Evolutionary conservation across 2,888 invertebrate species (phyloP).

Genomic region (Amphipyra berbera): DNA sequence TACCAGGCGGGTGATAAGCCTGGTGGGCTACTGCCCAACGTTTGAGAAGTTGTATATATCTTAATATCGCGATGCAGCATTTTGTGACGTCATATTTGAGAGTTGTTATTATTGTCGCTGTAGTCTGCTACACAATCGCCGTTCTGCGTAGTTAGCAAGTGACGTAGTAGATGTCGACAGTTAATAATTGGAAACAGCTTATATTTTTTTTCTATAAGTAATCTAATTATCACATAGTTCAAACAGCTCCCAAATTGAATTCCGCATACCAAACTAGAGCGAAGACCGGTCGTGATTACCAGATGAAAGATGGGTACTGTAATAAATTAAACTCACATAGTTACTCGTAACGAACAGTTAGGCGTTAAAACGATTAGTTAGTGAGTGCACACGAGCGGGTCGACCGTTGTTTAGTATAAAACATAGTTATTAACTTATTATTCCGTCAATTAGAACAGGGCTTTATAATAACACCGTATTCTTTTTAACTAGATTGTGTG

Average conservation of each 20-base stretch:
- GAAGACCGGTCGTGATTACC: constrained; percentile 24
- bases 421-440: constrained; percentile 49
- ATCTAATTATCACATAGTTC: constrained; percentile 14
- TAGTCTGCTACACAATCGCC: too few relatives aligned
- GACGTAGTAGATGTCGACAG: too few relatives aligned
- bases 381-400: constrained; percentile 60
- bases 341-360: constrained; percentile 51
- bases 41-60: too few relatives aligned
- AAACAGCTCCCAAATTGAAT: constrained; percentile 34
- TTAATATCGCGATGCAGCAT: too few relatives aligned
- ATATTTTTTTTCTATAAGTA: background rate
- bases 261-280: constrained; percentile 22
- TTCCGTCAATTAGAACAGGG: constrained; percentile 43
- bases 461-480: constrained; percentile 39
- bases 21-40: too few relatives aligned
- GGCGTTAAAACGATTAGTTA: constrained; percentile 53
- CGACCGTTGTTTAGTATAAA: constrained; percentile 48
- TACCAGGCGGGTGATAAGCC: too few relatives aligned
- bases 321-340: constrained; percentile 35
- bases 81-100: too few relatives aligned
- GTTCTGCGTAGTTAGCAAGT: too few relatives aligned
- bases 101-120: too few relatives aligned
- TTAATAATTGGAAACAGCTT: background rate
- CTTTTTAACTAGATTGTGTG: constrained; percentile 22
- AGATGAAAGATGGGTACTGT: constrained; percentile 20